phyloP scores from a whole-genome alignment of 92 coral and sea anemone species.

The Heliopora coerulea region DNA sequence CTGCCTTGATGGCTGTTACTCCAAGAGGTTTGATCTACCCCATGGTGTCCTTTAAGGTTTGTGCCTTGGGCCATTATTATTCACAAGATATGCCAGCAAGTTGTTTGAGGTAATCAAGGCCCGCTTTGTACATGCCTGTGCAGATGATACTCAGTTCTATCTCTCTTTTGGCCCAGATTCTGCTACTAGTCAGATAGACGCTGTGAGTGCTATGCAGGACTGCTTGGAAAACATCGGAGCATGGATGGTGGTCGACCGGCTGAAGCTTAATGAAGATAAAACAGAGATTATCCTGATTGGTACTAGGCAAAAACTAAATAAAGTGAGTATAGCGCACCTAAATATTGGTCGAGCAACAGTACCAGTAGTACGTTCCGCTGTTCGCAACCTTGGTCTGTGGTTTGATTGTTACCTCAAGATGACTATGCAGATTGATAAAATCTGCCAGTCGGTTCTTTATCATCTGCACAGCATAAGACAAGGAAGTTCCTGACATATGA shows the following conservation, averaged over 20 bases:
- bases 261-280: slow-evolving; percentile 34
- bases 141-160: slow-evolving; percentile 47
- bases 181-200: slow-evolving; percentile 2
- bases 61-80: slow-evolving; percentile 14
- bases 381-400: slow-evolving; percentile 22
- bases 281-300: slow-evolving; percentile 31
- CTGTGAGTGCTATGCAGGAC: slow-evolving; percentile 10
- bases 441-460: slow-evolving; percentile 16
- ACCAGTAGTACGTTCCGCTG: slow-evolving; percentile 10
- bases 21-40: neutral
- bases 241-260: slow-evolving; percentile 40
- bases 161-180: slow-evolving; percentile 26
- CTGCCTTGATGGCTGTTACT: neutral
- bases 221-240: slow-evolving; percentile 35
- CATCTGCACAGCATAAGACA: slow-evolving; percentile 23
- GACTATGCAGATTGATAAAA: slow-evolving; percentile 38
- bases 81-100: neutral
- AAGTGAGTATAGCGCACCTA: slow-evolving; percentile 37
- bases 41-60: slow-evolving; percentile 14
- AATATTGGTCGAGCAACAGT: slow-evolving; percentile 34
- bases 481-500: slow-evolving; percentile 3
- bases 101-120: neutral
- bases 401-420: slow-evolving; percentile 27
- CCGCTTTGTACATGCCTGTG: slow-evolving; percentile 26
- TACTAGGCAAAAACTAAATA: slow-evolving; percentile 29